Evolutionary conservation across 2,888 invertebrate species (phyloP).

Genomic region (Colletes collaris): DNA sequence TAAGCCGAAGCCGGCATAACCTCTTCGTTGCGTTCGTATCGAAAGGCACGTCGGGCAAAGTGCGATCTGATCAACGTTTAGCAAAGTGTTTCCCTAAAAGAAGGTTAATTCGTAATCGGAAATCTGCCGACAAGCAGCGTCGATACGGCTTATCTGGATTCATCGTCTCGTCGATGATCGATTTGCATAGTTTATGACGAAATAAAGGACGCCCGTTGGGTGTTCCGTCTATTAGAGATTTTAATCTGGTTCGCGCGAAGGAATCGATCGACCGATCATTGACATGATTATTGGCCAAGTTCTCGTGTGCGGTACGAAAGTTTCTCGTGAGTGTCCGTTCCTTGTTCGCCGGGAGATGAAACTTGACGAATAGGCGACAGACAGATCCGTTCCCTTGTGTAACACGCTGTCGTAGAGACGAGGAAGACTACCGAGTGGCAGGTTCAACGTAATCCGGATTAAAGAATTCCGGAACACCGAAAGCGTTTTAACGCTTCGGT

Average conservation of each 20-base stretch:
- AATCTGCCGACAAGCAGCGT: conserved; percentile 13
- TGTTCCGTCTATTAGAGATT: conserved; percentile 46
- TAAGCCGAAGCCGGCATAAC: no score
- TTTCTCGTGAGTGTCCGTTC: neutral
- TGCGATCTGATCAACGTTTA: no score
- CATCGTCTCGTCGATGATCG: conserved; percentile 18
- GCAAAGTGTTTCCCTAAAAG: no score
- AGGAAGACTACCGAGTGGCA: conserved; percentile 70
- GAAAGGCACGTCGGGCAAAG: no score
- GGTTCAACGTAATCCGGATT: conserved; percentile 81
- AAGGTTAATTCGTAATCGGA: neutral
- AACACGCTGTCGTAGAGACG: conserved; percentile 38
- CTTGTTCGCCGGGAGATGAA: neutral
- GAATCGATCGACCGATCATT: conserved; percentile 59
- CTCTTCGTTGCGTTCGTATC: neutral
- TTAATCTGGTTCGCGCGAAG: conserved; percentile 56
- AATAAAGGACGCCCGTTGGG: conserved; percentile 57
- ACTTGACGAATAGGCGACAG: conserved; percentile 22
- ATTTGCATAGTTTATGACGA: conserved; percentile 37
- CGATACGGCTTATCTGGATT: conserved; percentile 9
- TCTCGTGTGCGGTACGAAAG: conserved; percentile 17
- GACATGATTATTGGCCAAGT: conserved; percentile 65
- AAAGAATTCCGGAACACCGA: conserved; percentile 80
- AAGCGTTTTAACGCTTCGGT: conserved; percentile 80
- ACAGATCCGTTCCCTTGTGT: conserved; percentile 44